phyloP scores from a whole-genome alignment of 2,797 vertebrate species.

The Parotocinclus haroldoi region DNA sequence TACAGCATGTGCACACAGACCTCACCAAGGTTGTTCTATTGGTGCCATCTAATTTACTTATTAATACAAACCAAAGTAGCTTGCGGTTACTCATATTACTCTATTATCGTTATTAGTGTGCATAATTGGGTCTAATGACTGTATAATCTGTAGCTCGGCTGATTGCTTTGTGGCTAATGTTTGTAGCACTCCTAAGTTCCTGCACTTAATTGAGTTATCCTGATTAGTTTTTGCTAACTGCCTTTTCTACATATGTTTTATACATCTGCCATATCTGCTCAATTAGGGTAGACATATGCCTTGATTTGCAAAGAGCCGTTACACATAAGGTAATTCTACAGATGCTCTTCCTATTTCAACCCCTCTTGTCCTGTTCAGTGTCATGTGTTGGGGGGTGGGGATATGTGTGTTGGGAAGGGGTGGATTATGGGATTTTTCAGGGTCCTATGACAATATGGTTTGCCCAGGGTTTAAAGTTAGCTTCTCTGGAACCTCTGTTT shows the following conservation, averaged over 20 bases:
- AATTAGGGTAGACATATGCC: too few relatives aligned
- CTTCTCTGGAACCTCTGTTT: too few relatives aligned
- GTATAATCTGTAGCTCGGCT: conserved; percentile 5
- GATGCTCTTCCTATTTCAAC: too few relatives aligned
- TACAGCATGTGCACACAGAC: background rate
- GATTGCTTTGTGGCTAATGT: conserved; percentile 22
- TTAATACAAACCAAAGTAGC: conserved; percentile 7
- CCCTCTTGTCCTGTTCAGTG: too few relatives aligned
- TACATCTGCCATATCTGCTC: too few relatives aligned
- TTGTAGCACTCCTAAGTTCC: conserved; percentile 1
- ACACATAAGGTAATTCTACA: background rate
- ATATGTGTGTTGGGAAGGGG: too few relatives aligned
- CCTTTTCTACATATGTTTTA: too few relatives aligned
- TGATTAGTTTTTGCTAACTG: background rate
- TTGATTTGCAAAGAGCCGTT: background rate
- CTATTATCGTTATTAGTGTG: conserved; percentile 20
- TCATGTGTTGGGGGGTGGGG: too few relatives aligned
- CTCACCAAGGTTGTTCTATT: background rate
- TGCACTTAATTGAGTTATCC: background rate
- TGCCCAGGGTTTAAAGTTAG: too few relatives aligned
- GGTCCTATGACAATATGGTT: too few relatives aligned
- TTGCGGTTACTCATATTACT: conserved; percentile 9
- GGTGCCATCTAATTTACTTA: conserved; percentile 8
- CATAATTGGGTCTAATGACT: conserved; percentile 17
- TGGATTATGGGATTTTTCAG: too few relatives aligned